Conservation (phyloP, 2,888 invertebrate genomes). For the Pheosia gnoma region DNA sequence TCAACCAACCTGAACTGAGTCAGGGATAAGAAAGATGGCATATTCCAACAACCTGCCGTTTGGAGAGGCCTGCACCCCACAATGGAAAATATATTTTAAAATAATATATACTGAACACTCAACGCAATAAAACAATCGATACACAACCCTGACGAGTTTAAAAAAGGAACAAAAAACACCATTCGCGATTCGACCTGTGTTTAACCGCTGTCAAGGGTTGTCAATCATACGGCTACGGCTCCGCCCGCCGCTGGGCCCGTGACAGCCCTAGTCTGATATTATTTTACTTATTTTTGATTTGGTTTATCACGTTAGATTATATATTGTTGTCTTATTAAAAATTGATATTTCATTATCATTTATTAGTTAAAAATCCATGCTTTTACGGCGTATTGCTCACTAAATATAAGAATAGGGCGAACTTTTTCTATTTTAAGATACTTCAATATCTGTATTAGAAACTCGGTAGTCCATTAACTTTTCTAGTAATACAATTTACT, state of each 20-base stretch:
- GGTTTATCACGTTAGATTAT: constrained; percentile 3
- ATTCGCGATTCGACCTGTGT: constrained; percentile 81
- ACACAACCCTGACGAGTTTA: constrained; percentile 36
- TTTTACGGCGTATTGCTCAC: no score
- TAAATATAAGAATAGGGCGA: no score
- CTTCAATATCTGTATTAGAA: no score
- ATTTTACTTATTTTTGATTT: constrained; percentile 36
- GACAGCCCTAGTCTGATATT: constrained; percentile 51
- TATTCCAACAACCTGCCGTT: no score
- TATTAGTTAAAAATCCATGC: no score
- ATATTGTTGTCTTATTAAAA: constrained; percentile 21
- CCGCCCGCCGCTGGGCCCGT: constrained; percentile 51
- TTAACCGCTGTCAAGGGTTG: constrained; percentile 77
- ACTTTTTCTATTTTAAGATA: no score
- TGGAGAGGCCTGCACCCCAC: no score
- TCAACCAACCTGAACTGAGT: no score
- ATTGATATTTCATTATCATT: no score
- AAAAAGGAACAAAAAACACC: constrained; percentile 53
- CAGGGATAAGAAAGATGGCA: no score
- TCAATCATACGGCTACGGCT: constrained; percentile 64
- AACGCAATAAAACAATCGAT: constrained; percentile 25
- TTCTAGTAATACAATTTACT: no score
- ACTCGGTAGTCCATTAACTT: no score
- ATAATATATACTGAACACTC: constrained; percentile 48
- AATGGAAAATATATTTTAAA: neutral